These are phyloP conservation scores for Cryptotermes secundus DNA, from an alignment of 1,140 invertebrate genomes.

Conservation along the genomic window DNA sequence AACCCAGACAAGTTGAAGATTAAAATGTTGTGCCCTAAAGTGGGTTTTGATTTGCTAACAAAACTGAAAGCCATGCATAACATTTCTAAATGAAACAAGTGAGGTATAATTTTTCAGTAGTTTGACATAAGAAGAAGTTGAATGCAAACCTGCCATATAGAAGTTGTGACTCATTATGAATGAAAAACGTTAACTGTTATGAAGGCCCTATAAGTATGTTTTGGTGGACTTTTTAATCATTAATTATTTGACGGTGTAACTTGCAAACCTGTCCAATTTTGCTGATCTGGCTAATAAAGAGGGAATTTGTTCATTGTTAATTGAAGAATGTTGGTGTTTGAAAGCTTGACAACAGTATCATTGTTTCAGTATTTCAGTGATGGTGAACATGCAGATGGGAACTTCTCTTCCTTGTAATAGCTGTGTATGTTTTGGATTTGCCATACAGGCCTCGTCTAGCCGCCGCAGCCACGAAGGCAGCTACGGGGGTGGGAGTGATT, in stretches of 20 bases:
- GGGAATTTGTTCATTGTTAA: not conserved
- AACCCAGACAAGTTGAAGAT: not conserved
- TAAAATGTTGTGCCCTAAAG: not conserved
- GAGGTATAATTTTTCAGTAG: not conserved
- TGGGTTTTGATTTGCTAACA: not conserved
- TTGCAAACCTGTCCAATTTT: slow-evolving; percentile 5
- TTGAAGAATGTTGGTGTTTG: not conserved
- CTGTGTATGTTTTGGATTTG: slow-evolving; percentile 24
- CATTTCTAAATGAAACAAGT: not conserved
- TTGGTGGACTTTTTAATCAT: not conserved
- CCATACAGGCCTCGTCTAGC: slow-evolving; percentile 36
- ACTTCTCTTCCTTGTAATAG: not conserved
- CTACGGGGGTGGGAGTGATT: slow-evolving; percentile 35
- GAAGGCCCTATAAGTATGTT: not conserved
- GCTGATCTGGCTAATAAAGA: not conserved
- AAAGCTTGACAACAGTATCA: not conserved
- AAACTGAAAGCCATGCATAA: not conserved
- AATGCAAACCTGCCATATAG: not conserved
- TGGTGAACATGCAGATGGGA: not conserved
- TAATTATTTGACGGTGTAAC: not conserved
- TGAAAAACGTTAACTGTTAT: not conserved
- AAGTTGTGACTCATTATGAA: not conserved
- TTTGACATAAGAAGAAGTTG: not conserved
- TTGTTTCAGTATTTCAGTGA: slow-evolving; percentile 32
- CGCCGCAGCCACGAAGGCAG: slow-evolving; percentile 38